Evolutionary conservation across 2,113 vertebrate genomes (phyloP), one percentile per base, ranked within the genome.

Genomic region (Epinephelus lanceolatus): DNA sequence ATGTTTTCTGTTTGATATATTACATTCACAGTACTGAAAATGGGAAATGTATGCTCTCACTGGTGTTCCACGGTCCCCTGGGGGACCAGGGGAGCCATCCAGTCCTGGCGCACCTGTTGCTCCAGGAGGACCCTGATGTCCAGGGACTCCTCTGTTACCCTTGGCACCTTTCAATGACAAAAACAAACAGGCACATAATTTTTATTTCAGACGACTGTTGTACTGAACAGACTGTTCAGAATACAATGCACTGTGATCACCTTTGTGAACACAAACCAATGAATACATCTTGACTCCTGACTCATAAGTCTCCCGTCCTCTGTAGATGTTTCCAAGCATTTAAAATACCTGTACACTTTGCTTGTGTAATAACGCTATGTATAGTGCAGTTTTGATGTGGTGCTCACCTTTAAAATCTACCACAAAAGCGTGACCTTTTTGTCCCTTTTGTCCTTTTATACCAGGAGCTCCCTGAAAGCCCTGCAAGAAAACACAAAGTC

Each of bases 11-110:
- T 14, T 47, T 5, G 12, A 51, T 13, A 49, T 69, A 57, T 78
- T 21, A 42, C 4, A 66, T 68, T 11, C 42, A 62, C 3, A 69
- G 4, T 21, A 49, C n/a, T 53, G 14, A 25, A 67, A 76, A 55
- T 61, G 30, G 10, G 9, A 45, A 45, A 45, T 60, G 47, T 37
- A 37, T 1, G 75, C 76, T 95, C 96, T 95, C 91, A 98, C 97
- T 13, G 89, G 95, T 81, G 86, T 85, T 25, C 97, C 97, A 67
- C 91, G 95, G n/a, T 93, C 93, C 42, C 97, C 97, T 71, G 84
- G 55, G 21, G 81, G 49, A 13, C 97, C 97, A 88, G 93, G 91
- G 5, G 53, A 13, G 11, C 96, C 97, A 86, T 96, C 94, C 6
- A 80, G 92, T 73, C 97, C 97, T 18, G 93, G 93, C 1, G 40